Evolutionary conservation across 2,888 invertebrate genomes (phyloP).

Genomic region (Callosobruchus maculatus): DNA sequence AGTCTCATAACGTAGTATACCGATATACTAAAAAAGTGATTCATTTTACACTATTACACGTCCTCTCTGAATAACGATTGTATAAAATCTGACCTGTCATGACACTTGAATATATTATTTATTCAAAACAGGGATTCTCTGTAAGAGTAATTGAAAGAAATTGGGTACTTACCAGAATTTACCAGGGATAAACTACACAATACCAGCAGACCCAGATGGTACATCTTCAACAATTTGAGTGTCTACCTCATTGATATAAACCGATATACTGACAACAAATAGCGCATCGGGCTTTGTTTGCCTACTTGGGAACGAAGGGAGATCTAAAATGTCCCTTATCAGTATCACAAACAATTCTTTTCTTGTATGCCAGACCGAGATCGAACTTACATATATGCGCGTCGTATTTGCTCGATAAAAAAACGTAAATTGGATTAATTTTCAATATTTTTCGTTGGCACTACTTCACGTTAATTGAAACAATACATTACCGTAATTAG

Average conservation of each 20-base stretch:
- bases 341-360: not conserved
- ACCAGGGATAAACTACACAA: not conserved
- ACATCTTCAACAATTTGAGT: not conserved
- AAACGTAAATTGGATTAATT: not conserved
- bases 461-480: not conserved
- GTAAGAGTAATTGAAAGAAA: not conserved
- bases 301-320: not conserved
- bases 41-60: not conserved
- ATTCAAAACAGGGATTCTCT: not conserved
- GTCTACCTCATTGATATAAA: not conserved
- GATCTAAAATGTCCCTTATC: not conserved
- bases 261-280: not conserved
- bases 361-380: not conserved
- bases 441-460: not conserved
- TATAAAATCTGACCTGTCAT: not conserved
- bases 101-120: not conserved
- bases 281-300: not conserved
- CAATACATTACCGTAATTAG: not conserved
- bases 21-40: no score
- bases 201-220: not conserved
- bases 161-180: not conserved
- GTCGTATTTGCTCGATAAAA: not conserved
- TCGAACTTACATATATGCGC: not conserved
- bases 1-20: no score
- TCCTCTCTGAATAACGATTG: not conserved